These are phyloP conservation scores for Pheosia gnoma DNA, from an alignment of 2,888 invertebrate genomes.

Conservation along the genomic window DNA sequence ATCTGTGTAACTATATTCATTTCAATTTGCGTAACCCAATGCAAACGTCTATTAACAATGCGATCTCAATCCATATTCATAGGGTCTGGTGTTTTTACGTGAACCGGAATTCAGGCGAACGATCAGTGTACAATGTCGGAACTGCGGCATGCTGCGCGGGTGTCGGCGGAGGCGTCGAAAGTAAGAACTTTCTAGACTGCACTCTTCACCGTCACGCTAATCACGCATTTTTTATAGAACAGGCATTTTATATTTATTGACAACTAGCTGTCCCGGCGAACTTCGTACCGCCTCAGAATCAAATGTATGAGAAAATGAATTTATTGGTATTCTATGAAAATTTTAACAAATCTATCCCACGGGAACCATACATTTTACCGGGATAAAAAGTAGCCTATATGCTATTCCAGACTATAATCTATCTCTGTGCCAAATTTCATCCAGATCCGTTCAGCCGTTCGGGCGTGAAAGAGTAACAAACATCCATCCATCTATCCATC, in stretches of 20 bases:
- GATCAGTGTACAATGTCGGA: conserved; percentile 47
- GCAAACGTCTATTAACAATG: background rate
- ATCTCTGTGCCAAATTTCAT: too few relatives aligned
- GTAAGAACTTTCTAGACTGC: conserved; percentile 76
- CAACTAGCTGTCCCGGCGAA: too few relatives aligned
- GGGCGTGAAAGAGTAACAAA: too few relatives aligned
- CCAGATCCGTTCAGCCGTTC: too few relatives aligned
- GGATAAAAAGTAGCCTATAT: too few relatives aligned
- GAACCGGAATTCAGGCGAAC: conserved; percentile 72
- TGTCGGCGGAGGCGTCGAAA: conserved; percentile 63
- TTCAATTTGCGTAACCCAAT: background rate
- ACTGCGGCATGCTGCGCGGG: conserved; percentile 20
- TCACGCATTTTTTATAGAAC: conserved; percentile 71
- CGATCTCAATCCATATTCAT: conserved; percentile 26
- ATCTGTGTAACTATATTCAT: background rate
- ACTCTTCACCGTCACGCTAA: conserved; percentile 69
- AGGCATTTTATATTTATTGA: conserved; percentile 45
- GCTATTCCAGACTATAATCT: too few relatives aligned
- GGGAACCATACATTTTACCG: too few relatives aligned
- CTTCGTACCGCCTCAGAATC: too few relatives aligned
- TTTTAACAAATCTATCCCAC: too few relatives aligned
- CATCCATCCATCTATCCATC: too few relatives aligned
- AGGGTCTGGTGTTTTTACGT: conserved; percentile 45
- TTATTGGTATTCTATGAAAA: too few relatives aligned
- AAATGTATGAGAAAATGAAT: too few relatives aligned